Evolutionary conservation across 2,113 vertebrate genomes (phyloP), one percentile per base, ranked within the genome.

Genomic region (Pithys albifrons): DNA sequence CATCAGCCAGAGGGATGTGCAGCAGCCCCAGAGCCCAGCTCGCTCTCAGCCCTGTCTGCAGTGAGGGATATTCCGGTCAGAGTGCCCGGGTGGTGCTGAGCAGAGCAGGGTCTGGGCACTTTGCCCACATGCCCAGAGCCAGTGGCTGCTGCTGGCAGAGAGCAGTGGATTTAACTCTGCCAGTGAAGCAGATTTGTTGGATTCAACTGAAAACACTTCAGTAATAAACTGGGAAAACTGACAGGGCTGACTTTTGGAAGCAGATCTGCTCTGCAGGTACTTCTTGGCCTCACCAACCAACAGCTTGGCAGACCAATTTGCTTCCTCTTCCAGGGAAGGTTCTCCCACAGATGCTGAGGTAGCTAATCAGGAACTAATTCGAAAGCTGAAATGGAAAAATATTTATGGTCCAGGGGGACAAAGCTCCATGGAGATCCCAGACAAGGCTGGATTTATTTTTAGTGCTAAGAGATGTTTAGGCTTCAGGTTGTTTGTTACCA

Each of bases 391-490:
- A 61, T 52, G 22, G 45, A 85, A 92, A 70, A 83, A 41, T 72
- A 85, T 75, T 91, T 93, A 75, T 65, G 27, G 41, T 73, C 52
- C 62, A 54, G 28, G 70, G 89, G 51, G n/a, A 66, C 46, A 77
- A 61, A 89, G 69, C 80, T 91, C 65, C 31, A 54, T 2, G 14
- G 59, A 77, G 80, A 71, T 77, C 31, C 64, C 84, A 77, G 59
- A 62, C 25, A 87, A 74, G 31, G 33, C n/a, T 70, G 31, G 69
- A 81, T 91, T 91, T 89, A 81, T 77, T 87, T 84, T 80, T 81
- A 91, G 33, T 66, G 80, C 77, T 81, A 35, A 54, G 20, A 94
- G 73, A 51, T 89, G 23, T 93, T 96, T 89, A 73, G 73, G 55
- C 80, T 89, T 84, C 6, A 2, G 43, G 65, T 77, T 92, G 55